Evolutionary conservation across 2,113 vertebrate species (phyloP).

Genomic region (Trogon surrucura): DNA sequence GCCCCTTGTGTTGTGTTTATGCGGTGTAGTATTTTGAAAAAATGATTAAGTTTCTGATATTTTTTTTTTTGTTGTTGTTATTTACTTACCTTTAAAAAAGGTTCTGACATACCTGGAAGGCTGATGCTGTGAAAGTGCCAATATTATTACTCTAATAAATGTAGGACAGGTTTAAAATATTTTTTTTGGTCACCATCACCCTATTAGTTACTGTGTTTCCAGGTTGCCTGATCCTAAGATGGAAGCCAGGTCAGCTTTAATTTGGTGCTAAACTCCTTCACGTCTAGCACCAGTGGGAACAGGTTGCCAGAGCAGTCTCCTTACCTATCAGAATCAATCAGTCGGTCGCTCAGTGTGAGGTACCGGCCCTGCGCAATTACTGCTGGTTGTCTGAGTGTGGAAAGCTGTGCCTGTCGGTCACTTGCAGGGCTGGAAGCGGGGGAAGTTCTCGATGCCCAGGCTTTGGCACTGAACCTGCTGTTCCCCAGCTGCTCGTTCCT

Average conservation of each 20-base stretch:
- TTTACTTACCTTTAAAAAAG: background rate
- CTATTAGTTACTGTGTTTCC: background rate
- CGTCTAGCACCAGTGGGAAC: background rate
- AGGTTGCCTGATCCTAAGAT: background rate
- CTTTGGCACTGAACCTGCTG: rapidly evolving
- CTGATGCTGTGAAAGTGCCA: background rate
- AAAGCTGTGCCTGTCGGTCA: background rate
- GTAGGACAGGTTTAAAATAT: background rate
- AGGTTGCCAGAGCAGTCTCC: background rate
- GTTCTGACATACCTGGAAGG: background rate
- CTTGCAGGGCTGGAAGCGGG: background rate
- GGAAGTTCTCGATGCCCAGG: rapidly evolving
- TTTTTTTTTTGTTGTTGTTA: background rate
- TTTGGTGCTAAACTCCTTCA: background rate
- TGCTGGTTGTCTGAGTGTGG: background rate
- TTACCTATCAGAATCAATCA: background rate
- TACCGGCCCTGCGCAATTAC: background rate
- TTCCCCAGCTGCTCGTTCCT: background rate
- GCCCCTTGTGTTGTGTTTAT: background rate
- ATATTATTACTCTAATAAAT: background rate
- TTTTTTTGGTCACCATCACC: background rate
- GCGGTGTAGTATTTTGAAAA: background rate
- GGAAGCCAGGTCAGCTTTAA: background rate
- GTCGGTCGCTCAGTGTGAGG: background rate
- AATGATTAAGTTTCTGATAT: background rate